Conservation (phyloP, 1,140 invertebrate genomes). For the Elymnias hypermnestra region DNA sequence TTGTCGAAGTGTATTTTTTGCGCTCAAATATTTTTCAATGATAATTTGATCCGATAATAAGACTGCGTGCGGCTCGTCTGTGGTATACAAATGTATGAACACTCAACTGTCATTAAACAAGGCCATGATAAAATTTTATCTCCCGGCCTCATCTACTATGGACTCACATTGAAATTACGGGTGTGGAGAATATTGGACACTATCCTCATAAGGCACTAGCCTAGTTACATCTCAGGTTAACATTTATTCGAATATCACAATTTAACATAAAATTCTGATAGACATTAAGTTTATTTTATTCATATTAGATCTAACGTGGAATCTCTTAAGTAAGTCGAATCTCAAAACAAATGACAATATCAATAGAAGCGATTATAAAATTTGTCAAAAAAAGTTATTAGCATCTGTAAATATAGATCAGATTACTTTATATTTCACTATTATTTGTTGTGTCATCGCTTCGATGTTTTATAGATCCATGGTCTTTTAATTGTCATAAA, state of each 20-base stretch:
- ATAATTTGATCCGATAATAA: constrained; percentile 24
- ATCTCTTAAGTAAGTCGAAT: constrained; percentile 26
- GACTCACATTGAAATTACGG: neutral
- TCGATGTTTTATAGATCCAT: too few relatives aligned
- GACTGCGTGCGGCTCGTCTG: constrained; percentile 31
- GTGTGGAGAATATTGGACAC: constrained; percentile 14
- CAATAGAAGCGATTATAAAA: too few relatives aligned
- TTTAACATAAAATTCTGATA: constrained; percentile 24
- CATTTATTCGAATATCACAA: constrained; percentile 23
- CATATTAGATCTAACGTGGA: constrained; percentile 23
- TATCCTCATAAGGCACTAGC: constrained; percentile 24
- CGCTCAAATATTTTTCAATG: constrained; percentile 23
- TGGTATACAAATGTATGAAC: constrained; percentile 22
- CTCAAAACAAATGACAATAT: constrained; percentile 44
- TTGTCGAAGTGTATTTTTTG: constrained; percentile 12
- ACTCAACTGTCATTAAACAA: constrained; percentile 6
- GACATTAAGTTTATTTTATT: constrained; percentile 27
- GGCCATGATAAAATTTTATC: neutral
- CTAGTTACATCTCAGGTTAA: constrained; percentile 25
- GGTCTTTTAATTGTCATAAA: too few relatives aligned
- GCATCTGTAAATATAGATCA: too few relatives aligned
- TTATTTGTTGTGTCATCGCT: too few relatives aligned
- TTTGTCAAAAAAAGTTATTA: too few relatives aligned
- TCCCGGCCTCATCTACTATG: neutral
- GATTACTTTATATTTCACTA: too few relatives aligned